Conservation (phyloP, 1,140 invertebrate species). For the Drosophila baimaii region DNA sequence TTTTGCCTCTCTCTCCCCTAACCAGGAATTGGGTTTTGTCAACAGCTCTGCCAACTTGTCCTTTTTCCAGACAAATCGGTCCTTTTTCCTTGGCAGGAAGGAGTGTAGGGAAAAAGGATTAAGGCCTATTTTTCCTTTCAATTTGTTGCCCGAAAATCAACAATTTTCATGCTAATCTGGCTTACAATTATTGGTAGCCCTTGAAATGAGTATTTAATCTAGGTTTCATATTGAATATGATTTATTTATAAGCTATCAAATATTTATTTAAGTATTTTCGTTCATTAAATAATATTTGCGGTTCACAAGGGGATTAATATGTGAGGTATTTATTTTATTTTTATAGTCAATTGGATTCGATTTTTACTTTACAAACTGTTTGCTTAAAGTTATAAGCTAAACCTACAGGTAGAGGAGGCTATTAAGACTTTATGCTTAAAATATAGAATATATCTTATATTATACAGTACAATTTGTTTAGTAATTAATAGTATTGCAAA, state of each 20-base stretch:
- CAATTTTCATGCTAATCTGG: neutral
- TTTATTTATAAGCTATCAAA: neutral
- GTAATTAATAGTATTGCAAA: neutral
- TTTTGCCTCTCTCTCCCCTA: slow-evolving; percentile 16
- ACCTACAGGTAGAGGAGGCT: too few species aligned
- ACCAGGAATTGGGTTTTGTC: slow-evolving; percentile 12
- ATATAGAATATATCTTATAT: neutral
- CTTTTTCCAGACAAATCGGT: slow-evolving; percentile 2
- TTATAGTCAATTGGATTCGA: too few species aligned
- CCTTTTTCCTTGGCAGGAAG: too few species aligned
- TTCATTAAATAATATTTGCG: too few species aligned
- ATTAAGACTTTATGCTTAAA: too few species aligned
- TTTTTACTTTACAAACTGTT: too few species aligned
- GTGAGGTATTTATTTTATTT: too few species aligned
- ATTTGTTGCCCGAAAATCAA: neutral
- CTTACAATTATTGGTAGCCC: neutral
- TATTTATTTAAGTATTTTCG: neutral
- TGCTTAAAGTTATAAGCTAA: too few species aligned
- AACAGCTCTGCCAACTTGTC: slow-evolving; percentile 30
- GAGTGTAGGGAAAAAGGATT: too few species aligned
- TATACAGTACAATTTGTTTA: neutral
- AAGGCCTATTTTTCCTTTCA: neutral
- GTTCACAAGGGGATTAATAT: too few species aligned
- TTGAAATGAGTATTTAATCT: neutral
- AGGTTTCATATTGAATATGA: neutral